Base-by-base conservation (phyloP, 2,888 invertebrate genomes). In the Caenorhabditis doughertyi region DNA sequence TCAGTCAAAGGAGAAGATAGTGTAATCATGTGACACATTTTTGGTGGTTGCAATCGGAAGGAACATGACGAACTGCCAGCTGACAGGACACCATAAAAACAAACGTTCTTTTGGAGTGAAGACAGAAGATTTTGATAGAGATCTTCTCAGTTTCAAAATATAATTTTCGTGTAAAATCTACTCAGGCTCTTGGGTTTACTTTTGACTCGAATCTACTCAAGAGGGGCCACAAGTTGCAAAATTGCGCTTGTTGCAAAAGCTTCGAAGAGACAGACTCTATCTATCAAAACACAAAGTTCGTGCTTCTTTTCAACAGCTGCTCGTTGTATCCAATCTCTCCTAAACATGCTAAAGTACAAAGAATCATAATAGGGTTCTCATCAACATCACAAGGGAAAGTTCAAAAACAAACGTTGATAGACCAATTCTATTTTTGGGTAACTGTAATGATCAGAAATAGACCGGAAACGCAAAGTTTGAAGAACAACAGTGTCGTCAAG, bases 211-310 rank as follows among this genome's bases (percentile, higher is more conserved):
- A n/a, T n/a, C n/a, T n/a, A n/a, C n/a, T n/a, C n/a, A n/a, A n/a
- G n/a, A n/a, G n/a, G n/a, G 39, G 35, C 9, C 21, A 2, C 1
- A 18, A 35, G 35, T 35, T 56, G 56, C 56, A 51, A 65, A 23
- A 51, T n/a, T n/a, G n/a, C n/a, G n/a, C n/a, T n/a, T n/a, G n/a
- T n/a, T n/a, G n/a, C n/a, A 16, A 7, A 1, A 8, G 0, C 18
- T 16, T 5, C 16, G 3, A 18, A 2, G 5, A 11, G 53, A n/a
- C 49, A 56, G 55, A 65, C 73, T 74, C 73, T 29, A 56, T 47
- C 60, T 60, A 65, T 56, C 67, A 76, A 67, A 67, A 67, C 74
- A 76, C 74, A 76, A 58, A 58, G 65, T 76, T 67, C 58, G 44
- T 23, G 16, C 25, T 62, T 18, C 27, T n/a, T 29, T 13, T 44